These are phyloP conservation scores for Falco novaeseelandiae DNA, from an alignment of 2,797 vertebrate species.

Conservation along the genomic window DNA sequence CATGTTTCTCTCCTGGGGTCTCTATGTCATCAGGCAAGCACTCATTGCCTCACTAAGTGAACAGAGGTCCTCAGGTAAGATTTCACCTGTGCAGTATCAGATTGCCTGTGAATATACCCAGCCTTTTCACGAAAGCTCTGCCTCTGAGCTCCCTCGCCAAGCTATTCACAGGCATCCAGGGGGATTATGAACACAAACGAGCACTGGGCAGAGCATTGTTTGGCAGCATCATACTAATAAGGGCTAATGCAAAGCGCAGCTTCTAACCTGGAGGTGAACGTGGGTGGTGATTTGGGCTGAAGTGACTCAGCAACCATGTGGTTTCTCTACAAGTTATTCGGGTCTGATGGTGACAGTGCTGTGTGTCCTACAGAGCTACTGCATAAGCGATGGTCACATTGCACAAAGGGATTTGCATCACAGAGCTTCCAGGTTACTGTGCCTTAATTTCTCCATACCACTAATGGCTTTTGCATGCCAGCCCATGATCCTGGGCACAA, in stretches of 20 bases:
- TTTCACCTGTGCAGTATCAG: not conserved
- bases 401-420: not conserved
- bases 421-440: not conserved
- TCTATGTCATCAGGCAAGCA: not conserved
- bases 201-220: not conserved
- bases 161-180: not conserved
- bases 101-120: not conserved
- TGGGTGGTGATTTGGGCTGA: not conserved
- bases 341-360: not conserved
- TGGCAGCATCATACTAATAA: not conserved
- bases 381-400: not conserved
- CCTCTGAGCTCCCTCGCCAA: not conserved
- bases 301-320: not conserved
- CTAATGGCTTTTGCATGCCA: not conserved
- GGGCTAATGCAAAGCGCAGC: not conserved
- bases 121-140: not conserved
- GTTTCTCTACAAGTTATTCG: not conserved
- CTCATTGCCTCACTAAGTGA: not conserved
- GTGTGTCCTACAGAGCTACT: not conserved
- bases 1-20: not conserved
- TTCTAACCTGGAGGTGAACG: not conserved
- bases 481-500: not conserved
- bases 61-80: not conserved
- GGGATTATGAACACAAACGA: not conserved
- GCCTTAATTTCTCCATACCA: not conserved